A percentile compares a stretch with the other conserved stretches of the same genome.
Evolutionary conservation across 2,113 vertebrate species (phyloP).

Genomic region (Rostratula benghalensis): DNA sequence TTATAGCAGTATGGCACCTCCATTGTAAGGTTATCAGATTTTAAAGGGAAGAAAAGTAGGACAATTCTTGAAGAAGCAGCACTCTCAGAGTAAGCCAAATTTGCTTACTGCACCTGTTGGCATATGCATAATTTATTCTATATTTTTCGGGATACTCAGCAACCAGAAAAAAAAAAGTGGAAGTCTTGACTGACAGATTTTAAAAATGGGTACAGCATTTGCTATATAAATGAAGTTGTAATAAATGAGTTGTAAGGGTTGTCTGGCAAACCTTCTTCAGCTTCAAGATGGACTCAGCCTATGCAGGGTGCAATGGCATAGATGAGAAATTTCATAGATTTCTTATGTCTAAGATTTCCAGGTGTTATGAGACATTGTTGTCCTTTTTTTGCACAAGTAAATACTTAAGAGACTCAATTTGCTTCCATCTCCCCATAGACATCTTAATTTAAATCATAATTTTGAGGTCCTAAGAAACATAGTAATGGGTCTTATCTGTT

Average conservation of each 20-base stretch:
- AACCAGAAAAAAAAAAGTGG: not conserved
- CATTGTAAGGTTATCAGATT: not conserved
- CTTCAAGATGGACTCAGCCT: not conserved
- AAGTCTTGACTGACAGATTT: not conserved
- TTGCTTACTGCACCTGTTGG: not conserved
- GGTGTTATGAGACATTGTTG: too few relatives aligned
- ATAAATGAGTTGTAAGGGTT: not conserved
- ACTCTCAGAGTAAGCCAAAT: not conserved
- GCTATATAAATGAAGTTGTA: not conserved
- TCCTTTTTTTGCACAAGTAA: not conserved
- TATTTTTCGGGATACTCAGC: not conserved
- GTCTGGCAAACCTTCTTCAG: not conserved
- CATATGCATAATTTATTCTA: not conserved
- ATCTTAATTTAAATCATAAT: not conserved
- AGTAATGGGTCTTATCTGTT: not conserved
- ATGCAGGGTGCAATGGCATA: not conserved
- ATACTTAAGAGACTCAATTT: not conserved
- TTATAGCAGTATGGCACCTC: not conserved
- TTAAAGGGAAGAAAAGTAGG: not conserved
- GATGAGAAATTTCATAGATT: not conserved
- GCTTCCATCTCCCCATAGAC: rapidly evolving
- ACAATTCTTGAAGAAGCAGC: not conserved
- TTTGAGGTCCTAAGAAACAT: not conserved
- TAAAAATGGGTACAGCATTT: not conserved
- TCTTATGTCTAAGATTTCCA: not conserved